These are phyloP conservation scores for Drosophila sp. DNA, from an alignment of 1,140 invertebrate genomes.

Conservation along the genomic window DNA sequence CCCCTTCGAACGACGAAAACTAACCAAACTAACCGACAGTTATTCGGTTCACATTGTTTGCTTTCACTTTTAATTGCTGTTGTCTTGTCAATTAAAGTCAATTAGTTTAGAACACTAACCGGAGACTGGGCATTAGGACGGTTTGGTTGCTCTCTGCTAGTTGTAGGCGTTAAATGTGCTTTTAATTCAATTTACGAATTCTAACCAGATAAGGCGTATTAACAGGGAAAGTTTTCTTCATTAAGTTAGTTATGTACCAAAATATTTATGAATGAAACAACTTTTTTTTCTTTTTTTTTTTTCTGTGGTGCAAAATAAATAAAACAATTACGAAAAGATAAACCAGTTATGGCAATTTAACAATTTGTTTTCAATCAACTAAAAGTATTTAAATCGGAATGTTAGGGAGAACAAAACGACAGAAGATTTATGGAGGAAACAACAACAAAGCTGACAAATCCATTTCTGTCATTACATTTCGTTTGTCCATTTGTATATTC, in stretches of 20 bases:
- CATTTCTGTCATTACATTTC: no score
- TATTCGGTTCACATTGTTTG: conserved; percentile 34
- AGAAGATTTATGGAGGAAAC: no score
- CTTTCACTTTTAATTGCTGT: conserved; percentile 62
- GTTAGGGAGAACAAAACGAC: no score
- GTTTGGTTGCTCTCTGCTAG: conserved; percentile 15
- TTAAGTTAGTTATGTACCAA: conserved; percentile 3
- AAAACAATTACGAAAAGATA: not conserved
- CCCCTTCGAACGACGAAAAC: conserved; percentile 16
- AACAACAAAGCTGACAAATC: no score
- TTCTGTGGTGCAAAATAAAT: not conserved
- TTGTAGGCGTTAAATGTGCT: conserved; percentile 70
- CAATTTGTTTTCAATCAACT: no score
- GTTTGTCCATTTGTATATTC: no score
- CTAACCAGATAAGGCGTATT: conserved; percentile 11
- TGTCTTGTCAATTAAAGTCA: conserved; percentile 69
- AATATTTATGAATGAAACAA: not conserved
- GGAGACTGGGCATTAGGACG: conserved; percentile 38
- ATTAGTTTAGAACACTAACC: conserved; percentile 43
- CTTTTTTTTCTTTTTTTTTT: not conserved
- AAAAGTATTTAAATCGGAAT: no score
- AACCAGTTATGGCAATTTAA: not conserved
- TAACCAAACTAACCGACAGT: conserved; percentile 33
- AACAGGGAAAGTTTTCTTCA: conserved; percentile 3
- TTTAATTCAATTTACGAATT: conserved; percentile 71